These are phyloP conservation scores for Catalaphyllia jardinei DNA, from an alignment of 64 coral and sea anemone species.

Conservation along the genomic window DNA sequence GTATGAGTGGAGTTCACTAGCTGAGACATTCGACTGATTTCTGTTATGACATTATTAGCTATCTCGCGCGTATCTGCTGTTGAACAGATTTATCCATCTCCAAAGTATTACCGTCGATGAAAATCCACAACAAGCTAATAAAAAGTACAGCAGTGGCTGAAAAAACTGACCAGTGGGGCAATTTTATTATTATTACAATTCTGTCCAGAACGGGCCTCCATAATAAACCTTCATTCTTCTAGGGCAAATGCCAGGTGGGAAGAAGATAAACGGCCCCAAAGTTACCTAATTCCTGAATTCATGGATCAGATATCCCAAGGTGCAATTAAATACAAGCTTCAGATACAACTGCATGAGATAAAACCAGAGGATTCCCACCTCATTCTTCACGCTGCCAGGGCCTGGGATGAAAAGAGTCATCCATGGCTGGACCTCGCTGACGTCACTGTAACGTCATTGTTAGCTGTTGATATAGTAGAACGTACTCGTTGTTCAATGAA, in stretches of 20 bases:
- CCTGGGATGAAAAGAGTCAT: conserved; percentile 63
- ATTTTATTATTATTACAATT: too few species aligned
- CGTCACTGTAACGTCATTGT: conserved; percentile 60
- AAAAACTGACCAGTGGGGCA: too few species aligned
- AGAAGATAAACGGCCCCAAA: conserved; percentile 65
- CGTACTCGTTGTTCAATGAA: conserved; percentile 41
- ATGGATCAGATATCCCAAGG: conserved; percentile 45
- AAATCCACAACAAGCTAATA: too few species aligned
- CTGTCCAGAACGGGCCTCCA: too few species aligned
- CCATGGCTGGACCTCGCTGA: conserved; percentile 76
- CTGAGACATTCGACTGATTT: too few species aligned
- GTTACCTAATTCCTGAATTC: conserved; percentile 84
- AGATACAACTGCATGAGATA: conserved; percentile 68
- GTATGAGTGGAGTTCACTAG: too few species aligned
- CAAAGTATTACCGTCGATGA: too few species aligned
- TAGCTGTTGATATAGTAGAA: conserved; percentile 37
- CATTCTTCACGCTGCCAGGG: conserved; percentile 39
- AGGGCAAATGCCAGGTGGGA: conserved; percentile 62
- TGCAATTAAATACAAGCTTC: conserved; percentile 58
- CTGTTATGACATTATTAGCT: too few species aligned
- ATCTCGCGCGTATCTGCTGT: too few species aligned
- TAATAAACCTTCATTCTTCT: background rate
- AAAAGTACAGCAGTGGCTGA: too few species aligned
- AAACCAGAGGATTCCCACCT: conserved; percentile 30
- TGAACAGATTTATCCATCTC: too few species aligned